phyloP scores from a whole-genome alignment of 2,888 invertebrate species.

The Leuctra nigra region DNA sequence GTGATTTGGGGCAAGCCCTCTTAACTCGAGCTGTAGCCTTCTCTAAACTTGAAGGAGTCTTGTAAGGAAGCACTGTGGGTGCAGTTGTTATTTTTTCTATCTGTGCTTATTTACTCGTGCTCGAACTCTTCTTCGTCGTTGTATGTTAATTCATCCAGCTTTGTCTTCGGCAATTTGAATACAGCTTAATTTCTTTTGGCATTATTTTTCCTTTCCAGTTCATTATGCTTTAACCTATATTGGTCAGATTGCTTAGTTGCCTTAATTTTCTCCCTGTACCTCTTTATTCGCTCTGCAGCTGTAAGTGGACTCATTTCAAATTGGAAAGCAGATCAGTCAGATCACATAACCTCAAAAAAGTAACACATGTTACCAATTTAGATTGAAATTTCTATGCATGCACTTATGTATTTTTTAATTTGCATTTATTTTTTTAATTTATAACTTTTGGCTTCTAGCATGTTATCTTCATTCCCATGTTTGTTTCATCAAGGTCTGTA shows the following conservation, averaged over 20 bases:
- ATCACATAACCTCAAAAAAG: neutral
- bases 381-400: neutral
- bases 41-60: neutral
- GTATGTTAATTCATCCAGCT: neutral
- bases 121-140: neutral
- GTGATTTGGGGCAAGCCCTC: neutral
- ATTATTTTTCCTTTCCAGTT: neutral
- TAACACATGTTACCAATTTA: neutral
- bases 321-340: neutral
- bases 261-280: conserved; percentile 5
- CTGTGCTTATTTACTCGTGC: neutral
- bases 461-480: too few species aligned
- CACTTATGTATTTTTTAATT: too few species aligned
- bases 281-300: neutral
- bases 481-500: too few species aligned
- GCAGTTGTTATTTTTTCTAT: neutral
- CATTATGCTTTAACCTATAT: conserved; percentile 1
- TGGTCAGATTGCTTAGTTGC: neutral
- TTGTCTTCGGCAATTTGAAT: neutral
- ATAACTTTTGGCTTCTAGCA: too few species aligned
- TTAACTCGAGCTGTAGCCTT: conserved; percentile 1
- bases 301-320: neutral
- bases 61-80: neutral
- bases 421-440: too few species aligned
- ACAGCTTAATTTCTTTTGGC: neutral